Base-by-base conservation (phyloP, 2,113 vertebrate genomes). In the Calyptomena viridis region DNA sequence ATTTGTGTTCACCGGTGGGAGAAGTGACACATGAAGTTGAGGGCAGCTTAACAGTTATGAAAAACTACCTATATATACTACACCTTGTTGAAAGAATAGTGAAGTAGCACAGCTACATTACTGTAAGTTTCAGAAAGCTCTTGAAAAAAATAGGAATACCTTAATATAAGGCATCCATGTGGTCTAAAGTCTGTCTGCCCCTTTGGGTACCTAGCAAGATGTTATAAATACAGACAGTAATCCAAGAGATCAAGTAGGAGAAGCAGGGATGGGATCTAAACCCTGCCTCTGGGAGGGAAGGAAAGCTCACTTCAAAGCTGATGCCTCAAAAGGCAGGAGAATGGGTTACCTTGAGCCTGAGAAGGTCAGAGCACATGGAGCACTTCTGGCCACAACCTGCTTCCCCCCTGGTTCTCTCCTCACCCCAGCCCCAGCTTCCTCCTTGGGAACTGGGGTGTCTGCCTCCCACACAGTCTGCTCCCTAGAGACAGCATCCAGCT, bases 401-500 rank as follows among this genome's bases (percentile, higher is more conserved):
- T 59, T 72, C 22, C 12, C 19, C 15, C 8, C 35, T 39, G 14
- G 40, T 75, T 35, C 23, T 31, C 18, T 27, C 39, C 24, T 30
- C 66, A n/a, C 12, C n/a, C 25, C 3, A 0, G 8, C 56, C 24
- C 30, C 44, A 27, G 2, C 0, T 0, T 8, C 19, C 35, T 25
- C 23, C 40, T 39, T 2, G 2, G 46, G 27, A 63, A 11, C 7
- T 1, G 1, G 0, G 2, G 28, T 37, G 3, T 80, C 22, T 69
- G 68, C 23, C 10, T 63, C 23, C 47, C 0, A 0, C 39, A 19
- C 25, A 17, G 16, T 0, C 39, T 7, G 7, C n/a, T 71, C 31
- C 17, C 28, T 56, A 84, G 23, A 27, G 33, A 49, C 22, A 47
- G 28, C 7, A 9, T 15, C 47, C 2, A 0, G 5, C 25, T 42